Base-by-base conservation (phyloP, 2,797 vertebrate species). In the Hapalemur alaotrensis region DNA sequence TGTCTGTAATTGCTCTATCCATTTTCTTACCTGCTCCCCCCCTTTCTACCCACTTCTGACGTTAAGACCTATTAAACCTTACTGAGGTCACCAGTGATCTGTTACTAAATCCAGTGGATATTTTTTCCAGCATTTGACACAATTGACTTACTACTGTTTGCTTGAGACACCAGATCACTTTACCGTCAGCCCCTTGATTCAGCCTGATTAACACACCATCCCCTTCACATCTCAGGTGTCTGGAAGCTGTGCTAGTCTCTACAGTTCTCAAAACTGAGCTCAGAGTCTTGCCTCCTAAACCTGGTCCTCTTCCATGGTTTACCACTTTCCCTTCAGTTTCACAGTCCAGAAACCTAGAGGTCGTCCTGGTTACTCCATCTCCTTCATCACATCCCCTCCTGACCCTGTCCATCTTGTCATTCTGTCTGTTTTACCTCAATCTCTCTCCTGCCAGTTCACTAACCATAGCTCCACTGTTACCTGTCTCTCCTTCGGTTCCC, bases 41-140 rank as follows among this genome's bases (percentile, higher is more conserved):
- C 5, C 22, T 5, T 5, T 50, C 10, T 8, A 30, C 38, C 9
- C 1, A 38, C 41, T 46, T 35, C 28, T 87, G 65, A n/a, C 32
- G n/a, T 61, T 13, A 32, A 32, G 25, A 57, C 25, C 46, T 59
- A 15, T 59, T 76, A 72, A 82, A 67, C 30, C 32, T 73, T 30
- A 38, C 63, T 52, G 65, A 90, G 22, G 9, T 82, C 61, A 65
- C 38, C 15, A 52, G 1, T 50, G 57, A 69, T 81, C 38, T 82
- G 67, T 65, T 93, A 57, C 50, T 79, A 78, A 93, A 89, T 61
- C 72, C 23, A 46, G 17, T 50, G 57, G 57, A 7, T 75, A 5
- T 89, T 93, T 89, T 93, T 95, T 93, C 48, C 38, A 91, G 17
- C 52, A 70, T 79, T 81, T 95, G 90, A 80, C 41, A 52, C 32